These are phyloP conservation scores for Portevinia maculata DNA, from an alignment of 2,888 invertebrate species.

Conservation along the genomic window DNA sequence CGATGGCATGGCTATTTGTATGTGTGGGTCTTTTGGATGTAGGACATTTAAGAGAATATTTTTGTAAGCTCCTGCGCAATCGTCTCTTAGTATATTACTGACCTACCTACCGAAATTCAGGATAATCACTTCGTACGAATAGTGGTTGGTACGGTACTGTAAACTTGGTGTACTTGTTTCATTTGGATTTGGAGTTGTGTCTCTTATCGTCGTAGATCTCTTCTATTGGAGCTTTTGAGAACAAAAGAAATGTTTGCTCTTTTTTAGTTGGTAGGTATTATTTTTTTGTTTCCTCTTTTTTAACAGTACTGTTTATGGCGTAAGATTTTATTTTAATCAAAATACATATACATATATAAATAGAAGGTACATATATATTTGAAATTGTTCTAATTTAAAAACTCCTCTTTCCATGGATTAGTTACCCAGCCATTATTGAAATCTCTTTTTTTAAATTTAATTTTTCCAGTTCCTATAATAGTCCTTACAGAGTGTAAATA, in stretches of 20 bases:
- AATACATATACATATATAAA: constrained; percentile 12
- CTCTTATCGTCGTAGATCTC: constrained; percentile 21
- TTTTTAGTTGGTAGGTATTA: background rate
- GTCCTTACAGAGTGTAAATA: constrained; percentile 31
- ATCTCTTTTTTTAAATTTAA: constrained; percentile 40
- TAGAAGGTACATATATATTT: constrained; percentile 1
- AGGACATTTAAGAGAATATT: constrained; percentile 63
- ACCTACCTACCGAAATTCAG: constrained; percentile 46
- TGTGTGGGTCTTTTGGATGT: constrained; percentile 27
- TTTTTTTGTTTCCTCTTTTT: constrained; percentile 3
- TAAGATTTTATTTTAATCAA: constrained; percentile 38
- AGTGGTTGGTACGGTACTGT: too few relatives aligned
- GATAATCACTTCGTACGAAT: constrained; percentile 11
- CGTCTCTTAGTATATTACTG: constrained; percentile 25
- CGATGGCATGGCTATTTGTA: constrained; percentile 13
- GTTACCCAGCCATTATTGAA: constrained; percentile 42
- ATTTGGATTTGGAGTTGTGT: background rate
- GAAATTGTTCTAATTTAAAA: constrained; percentile 46
- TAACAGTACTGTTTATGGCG: constrained; percentile 8
- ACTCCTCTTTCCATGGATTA: constrained; percentile 20
- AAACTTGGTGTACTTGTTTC: constrained; percentile 13
- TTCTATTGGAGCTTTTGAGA: constrained; percentile 22
- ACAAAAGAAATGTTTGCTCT: background rate
- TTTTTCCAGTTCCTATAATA: constrained; percentile 29
- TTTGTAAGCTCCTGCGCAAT: constrained; percentile 49